Evolutionary conservation across 2,113 vertebrate species (phyloP).

Genomic region (Tychaedon coryphoeus): DNA sequence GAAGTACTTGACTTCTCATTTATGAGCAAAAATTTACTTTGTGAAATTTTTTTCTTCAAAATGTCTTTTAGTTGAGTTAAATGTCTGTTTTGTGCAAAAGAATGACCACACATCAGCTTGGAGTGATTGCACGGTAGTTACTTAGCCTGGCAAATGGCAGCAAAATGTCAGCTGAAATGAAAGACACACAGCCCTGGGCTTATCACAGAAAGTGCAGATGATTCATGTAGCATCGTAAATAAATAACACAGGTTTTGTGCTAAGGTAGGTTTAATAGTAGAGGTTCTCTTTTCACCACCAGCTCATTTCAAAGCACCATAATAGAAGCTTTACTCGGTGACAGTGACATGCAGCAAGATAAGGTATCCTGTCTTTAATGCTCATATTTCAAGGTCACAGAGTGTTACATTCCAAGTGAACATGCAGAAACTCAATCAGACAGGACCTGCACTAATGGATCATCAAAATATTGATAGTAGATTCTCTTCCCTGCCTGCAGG

Average conservation of each 20-base stretch:
- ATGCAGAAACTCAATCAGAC: conserved; percentile 4
- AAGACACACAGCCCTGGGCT: conserved; percentile 75
- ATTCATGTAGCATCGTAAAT: conserved; percentile 78
- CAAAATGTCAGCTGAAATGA: conserved; percentile 78
- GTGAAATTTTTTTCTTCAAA: conserved; percentile 71
- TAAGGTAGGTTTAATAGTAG: conserved; percentile 60
- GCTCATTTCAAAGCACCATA: conserved; percentile 62
- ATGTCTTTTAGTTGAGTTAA: conserved; percentile 68
- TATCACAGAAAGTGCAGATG: conserved; percentile 77
- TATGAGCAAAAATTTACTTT: conserved; percentile 67
- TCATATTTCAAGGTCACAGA: conserved; percentile 73
- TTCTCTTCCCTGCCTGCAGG: neutral
- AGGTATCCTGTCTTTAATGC: conserved; percentile 55
- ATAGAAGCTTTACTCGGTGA: conserved; percentile 61
- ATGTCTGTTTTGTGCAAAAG: conserved; percentile 74
- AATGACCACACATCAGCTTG: conserved; percentile 73
- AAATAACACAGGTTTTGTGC: conserved; percentile 69
- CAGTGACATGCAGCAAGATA: conserved; percentile 63
- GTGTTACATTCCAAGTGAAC: conserved; percentile 35
- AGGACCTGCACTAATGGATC: conserved; percentile 15
- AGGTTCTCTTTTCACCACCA: conserved; percentile 49
- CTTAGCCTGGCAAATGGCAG: conserved; percentile 75
- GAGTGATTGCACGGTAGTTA: conserved; percentile 71
- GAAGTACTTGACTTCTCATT: conserved; percentile 55
- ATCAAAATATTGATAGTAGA: conserved; percentile 28